Conservation (phyloP, 2,113 vertebrate genomes). For the Myrmecobius fasciatus region DNA sequence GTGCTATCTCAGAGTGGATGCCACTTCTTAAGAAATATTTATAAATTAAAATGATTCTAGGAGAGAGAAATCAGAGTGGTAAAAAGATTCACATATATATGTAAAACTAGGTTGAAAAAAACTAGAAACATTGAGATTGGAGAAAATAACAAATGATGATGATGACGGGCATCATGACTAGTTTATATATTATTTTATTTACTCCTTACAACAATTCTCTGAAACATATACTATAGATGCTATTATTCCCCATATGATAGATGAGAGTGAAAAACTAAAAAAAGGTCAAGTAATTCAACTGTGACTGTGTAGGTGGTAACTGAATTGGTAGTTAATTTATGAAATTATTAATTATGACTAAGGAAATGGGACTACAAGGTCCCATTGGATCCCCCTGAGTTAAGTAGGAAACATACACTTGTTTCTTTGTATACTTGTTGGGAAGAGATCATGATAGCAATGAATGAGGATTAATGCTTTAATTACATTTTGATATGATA, state of each 20-base stretch:
- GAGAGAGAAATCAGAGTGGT: neutral
- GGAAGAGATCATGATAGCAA: neutral
- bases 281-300: neutral
- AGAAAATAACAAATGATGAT: neutral
- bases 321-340: neutral
- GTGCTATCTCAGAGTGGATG: no score
- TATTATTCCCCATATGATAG: neutral
- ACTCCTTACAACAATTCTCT: neutral
- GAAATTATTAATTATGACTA: neutral
- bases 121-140: neutral
- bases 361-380: neutral
- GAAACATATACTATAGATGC: neutral
- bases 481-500: neutral
- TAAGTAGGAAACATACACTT: neutral
- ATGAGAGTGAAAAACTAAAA: neutral
- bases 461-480: neutral
- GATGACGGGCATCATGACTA: neutral
- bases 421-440: neutral
- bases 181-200: neutral
- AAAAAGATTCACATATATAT: neutral
- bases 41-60: neutral
- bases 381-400: neutral
- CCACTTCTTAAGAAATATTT: neutral
- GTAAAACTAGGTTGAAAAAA: neutral
- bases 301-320: neutral